phyloP scores from a whole-genome alignment of 2,797 vertebrate genomes.

The Gephyroberyx darwinii region DNA sequence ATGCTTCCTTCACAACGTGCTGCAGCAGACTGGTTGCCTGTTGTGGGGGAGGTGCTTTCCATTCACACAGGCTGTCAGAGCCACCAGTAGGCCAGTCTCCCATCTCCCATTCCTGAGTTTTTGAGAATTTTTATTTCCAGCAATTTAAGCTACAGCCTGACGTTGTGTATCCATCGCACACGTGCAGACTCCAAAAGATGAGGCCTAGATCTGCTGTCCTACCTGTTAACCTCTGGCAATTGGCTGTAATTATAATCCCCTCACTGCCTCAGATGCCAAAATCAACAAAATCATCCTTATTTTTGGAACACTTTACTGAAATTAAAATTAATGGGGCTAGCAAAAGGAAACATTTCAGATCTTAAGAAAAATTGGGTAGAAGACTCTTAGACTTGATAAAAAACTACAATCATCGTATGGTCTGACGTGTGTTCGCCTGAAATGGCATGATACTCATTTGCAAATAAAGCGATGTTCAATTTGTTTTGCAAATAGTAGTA shows the following conservation, averaged over 20 bases:
- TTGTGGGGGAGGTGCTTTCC: constrained; percentile 66
- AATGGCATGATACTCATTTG: neutral
- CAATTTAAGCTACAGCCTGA: neutral
- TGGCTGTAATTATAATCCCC: neutral
- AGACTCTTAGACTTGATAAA: no score
- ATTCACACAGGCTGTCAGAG: constrained; percentile 53
- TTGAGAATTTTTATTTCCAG: neutral
- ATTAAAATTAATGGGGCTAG: neutral
- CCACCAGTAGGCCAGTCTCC: constrained; percentile 13
- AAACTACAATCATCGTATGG: neutral
- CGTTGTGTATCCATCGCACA: neutral
- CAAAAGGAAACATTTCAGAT: neutral
- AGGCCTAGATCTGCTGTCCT: neutral
- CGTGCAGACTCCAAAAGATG: neutral
- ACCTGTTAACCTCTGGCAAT: neutral
- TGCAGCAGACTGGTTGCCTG: constrained; percentile 45
- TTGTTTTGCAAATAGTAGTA: constrained; percentile 27
- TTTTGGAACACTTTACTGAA: neutral
- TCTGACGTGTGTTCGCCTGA: neutral
- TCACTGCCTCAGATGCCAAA: neutral
- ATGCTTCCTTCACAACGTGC: constrained; percentile 34
- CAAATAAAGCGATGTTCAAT: neutral
- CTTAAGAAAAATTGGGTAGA: no score
- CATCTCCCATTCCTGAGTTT: constrained; percentile 23
- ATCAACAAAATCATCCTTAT: no score